Base-by-base conservation (phyloP, 2,797 vertebrate species). In the Pelobates cultripes region DNA sequence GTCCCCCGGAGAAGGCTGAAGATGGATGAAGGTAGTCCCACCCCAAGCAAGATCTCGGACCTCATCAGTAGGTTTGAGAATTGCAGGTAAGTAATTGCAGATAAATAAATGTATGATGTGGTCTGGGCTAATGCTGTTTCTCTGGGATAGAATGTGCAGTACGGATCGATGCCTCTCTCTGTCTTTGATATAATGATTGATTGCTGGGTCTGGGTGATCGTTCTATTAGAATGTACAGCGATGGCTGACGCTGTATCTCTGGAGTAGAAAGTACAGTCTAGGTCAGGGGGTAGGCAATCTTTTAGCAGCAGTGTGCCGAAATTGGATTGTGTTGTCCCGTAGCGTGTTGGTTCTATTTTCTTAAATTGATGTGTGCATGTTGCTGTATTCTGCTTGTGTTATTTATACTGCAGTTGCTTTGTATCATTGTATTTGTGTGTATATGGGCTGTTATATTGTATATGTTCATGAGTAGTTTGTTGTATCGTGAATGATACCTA, bases 1-100 rank as follows among this genome's bases (percentile, higher is more conserved):
- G 92, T 93, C 88, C 86, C 86, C 75, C 86, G 88, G 70, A 78
- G 78, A 73, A 90, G 86, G 79, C 84, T 88, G 85, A 91, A 91
- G 83, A 95, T 95, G 93, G 94, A 94, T 87, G 91, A 93, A 77
- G 86, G 89, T 73, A 86, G 85, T 10, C 70, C 88, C 13, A 84
- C 86, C 60, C 80, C 91, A 75, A 92, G 88, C 81, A 95, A 95
- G 87, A 91, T 95, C 75, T 94, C 93, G 15, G 92, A 94, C 86
- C 94, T 95, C 89, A 95, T 95, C 89, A 92, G 91, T 85, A 93
- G 85, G 80, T 95, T 95, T 87, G 93, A 95, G 73, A 91, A 91
- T 89, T 89, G 90, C 91, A 93, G 93, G 93, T 95, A 90, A 15
- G 91, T 84, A 57, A 57, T 9, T 57, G 13, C 55, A 3, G 55